Evolutionary conservation across 2,888 invertebrate genomes (phyloP), one percentile per base, ranked within the genome.

Genomic region (Cataglyphis altisquamis): DNA sequence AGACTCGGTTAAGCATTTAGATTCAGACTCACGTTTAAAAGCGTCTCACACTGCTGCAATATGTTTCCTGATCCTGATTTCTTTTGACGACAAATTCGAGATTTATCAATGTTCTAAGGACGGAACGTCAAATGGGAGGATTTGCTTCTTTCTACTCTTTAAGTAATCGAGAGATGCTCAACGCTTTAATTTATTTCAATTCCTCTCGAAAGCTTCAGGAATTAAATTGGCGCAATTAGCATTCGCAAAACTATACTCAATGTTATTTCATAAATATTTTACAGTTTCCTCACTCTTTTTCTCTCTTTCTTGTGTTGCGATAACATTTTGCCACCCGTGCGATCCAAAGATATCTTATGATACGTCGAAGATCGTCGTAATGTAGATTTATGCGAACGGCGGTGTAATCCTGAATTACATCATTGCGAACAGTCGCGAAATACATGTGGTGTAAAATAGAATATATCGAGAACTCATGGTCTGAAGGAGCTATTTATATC

Each of bases 21-120:
- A 70, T 81, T 63, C 77, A 52, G 39, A 81, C n/a, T 55, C 32
- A 41, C n/a, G 81, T 83, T 52, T 83, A 83, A 83, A 83, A 83
- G 83, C 83, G 32, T 70, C 62, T 78, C 68, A 55, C 52, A n/a
- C 52, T 52, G 52, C 41, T 52, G 32, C 64, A 12, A 32, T 18
- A 25, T 25, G 72, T 45, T 70, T 45, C 8, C 45, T 78, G 78
- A 78, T 45, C 70, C 78, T 52, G 52, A 60, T 70, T 78, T 78
- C 78, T 80, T 80, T 80, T 80, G 78, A 70, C 78, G 60, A 36
- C 77, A 41, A 36, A 41, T 41, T 32, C 36, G 78, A 80, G 78
- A 80, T 80, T 80, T 80, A 80, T 80, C 78, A 68, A 36, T 57
- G 45, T 32, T 70, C 70, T 25, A 32, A 70, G 36, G 21, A 68